Evolutionary conservation across 2,888 invertebrate species (phyloP).

Genomic region (Epistrophe eligans): DNA sequence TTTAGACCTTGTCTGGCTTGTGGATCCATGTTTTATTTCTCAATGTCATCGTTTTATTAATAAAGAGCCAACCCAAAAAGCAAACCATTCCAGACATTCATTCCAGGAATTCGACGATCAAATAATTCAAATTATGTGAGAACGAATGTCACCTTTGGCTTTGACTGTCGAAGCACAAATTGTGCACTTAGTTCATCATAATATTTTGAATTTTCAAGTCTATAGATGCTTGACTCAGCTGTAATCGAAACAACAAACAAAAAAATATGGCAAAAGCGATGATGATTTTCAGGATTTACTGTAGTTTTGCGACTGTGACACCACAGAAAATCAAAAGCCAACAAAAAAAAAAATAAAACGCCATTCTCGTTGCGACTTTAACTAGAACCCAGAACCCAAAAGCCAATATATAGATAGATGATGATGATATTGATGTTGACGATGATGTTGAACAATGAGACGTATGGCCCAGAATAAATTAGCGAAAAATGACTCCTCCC

Average conservation of each 20-base stretch:
- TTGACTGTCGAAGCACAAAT: conserved; percentile 43
- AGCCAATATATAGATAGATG: conserved; percentile 19
- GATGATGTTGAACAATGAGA: conserved; percentile 49
- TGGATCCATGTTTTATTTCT: conserved; percentile 28
- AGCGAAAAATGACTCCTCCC: conserved; percentile 41
- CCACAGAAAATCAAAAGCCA: conserved; percentile 35
- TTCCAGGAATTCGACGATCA: conserved; percentile 58
- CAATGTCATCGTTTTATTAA: conserved; percentile 59
- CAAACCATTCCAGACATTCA: conserved; percentile 59
- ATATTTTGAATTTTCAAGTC: neutral
- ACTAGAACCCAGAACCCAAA: neutral
- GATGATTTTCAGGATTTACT: neutral
- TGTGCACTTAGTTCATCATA: conserved; percentile 41
- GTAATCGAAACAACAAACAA: conserved; percentile 34
- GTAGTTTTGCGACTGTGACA: conserved; percentile 3
- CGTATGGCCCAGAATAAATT: conserved; percentile 76
- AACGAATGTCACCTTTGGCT: conserved; percentile 58
- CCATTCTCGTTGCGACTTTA: neutral
- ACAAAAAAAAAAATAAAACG: neutral
- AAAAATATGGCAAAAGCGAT: conserved; percentile 21
- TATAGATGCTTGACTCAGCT: conserved; percentile 24
- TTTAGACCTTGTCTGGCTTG: conserved; percentile 14
- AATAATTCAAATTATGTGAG: conserved; percentile 64
- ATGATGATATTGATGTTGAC: too few relatives aligned
- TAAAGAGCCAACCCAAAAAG: conserved; percentile 15